Conservation (phyloP, 2,888 invertebrate genomes). For the Trissolcus japonicus region DNA sequence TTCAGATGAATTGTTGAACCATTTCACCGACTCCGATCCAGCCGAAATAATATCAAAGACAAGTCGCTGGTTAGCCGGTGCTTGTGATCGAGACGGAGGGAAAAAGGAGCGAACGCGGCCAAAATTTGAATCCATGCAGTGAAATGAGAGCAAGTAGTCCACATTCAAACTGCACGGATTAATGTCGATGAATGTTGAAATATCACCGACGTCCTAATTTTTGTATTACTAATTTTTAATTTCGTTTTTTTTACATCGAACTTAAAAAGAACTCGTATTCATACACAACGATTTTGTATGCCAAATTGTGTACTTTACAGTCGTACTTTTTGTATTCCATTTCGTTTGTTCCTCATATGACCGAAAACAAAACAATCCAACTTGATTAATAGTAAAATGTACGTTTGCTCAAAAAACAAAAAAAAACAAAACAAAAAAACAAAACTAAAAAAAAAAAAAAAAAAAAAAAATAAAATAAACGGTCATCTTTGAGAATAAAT, state of each 20-base stretch:
- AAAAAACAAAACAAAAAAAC: too few species aligned
- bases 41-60: constrained; percentile 58
- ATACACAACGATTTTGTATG: not conserved
- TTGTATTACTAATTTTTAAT: not conserved
- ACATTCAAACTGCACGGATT: not conserved
- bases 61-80: constrained; percentile 58
- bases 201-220: not conserved
- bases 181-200: not conserved
- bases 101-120: constrained; percentile 51
- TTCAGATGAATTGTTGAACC: constrained; percentile 50
- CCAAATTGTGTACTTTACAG: constrained; percentile 5
- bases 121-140: constrained; percentile 28
- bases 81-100: constrained; percentile 59
- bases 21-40: constrained; percentile 50
- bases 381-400: not conserved
- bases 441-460: too few species aligned
- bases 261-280: not conserved
- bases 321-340: not conserved
- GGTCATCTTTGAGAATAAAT: not conserved
- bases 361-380: too few species aligned
- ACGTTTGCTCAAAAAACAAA: too few species aligned
- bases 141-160: not conserved
- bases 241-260: not conserved
- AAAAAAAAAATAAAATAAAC: too few species aligned
- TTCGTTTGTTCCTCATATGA: not conserved